Evolutionary conservation across 1,140 invertebrate species (phyloP).

Genomic region (Onthophagus taurus): DNA sequence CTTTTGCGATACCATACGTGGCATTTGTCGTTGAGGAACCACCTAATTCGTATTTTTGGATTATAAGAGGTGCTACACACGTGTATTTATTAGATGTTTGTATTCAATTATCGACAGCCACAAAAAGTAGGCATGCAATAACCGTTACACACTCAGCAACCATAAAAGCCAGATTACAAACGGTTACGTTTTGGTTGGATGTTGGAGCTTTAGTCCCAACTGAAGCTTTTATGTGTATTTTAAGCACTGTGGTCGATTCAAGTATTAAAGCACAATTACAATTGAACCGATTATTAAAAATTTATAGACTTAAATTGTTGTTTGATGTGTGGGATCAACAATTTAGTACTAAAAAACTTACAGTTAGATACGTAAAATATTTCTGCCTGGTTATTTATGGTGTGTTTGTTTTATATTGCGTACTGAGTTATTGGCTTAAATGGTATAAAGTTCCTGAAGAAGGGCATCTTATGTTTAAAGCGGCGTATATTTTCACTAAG

Average conservation of each 20-base stretch:
- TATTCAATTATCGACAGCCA: constrained; percentile 7
- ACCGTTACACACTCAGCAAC: no score
- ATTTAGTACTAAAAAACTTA: neutral
- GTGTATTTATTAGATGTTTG: constrained; percentile 11
- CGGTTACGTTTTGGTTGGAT: constrained; percentile 3
- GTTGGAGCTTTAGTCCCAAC: neutral
- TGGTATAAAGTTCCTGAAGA: no score
- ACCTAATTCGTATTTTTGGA: neutral
- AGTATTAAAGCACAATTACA: no score
- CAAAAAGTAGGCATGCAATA: neutral
- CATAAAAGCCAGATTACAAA: constrained; percentile 1
- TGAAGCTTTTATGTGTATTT: no score
- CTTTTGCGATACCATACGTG: constrained; percentile 1
- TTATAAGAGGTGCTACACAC: neutral
- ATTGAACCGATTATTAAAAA: constrained; percentile 7
- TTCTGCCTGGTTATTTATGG: constrained; percentile 7
- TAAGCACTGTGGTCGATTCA: no score
- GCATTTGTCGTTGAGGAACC: neutral
- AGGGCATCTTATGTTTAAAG: no score
- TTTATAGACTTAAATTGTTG: constrained; percentile 1
- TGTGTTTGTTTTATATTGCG: constrained; percentile 6
- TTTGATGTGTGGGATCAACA: constrained; percentile 1
- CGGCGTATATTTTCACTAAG: no score
- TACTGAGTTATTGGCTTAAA: neutral
- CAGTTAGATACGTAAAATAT: constrained; percentile 9